Percentiles rank a stretch among this genome's conserved stretches.
Evolutionary conservation across 2,797 vertebrate species (phyloP).

Genomic region (Pygocentrus nattereri): DNA sequence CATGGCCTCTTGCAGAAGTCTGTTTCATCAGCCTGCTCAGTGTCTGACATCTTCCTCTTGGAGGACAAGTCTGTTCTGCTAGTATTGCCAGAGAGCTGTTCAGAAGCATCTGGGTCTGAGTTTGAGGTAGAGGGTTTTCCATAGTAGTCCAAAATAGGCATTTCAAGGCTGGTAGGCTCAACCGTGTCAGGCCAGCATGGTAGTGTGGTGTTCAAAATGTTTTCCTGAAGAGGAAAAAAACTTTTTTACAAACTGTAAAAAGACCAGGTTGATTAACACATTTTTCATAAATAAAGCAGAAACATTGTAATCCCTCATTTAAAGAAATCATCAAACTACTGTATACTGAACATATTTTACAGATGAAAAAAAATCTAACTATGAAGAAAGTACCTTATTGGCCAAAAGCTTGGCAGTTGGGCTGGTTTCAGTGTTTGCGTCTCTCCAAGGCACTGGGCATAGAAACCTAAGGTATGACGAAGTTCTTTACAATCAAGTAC

Average conservation of each 20-base stretch:
- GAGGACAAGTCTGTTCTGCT: background rate
- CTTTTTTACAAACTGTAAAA: too few species aligned
- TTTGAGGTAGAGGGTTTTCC: slow-evolving; percentile 23
- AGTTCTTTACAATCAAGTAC: background rate
- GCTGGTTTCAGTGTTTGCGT: slow-evolving; percentile 48
- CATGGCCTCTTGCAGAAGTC: slow-evolving; percentile 53
- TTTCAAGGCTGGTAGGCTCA: background rate
- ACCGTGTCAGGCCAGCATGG: background rate
- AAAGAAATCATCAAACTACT: background rate
- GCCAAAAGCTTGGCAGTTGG: slow-evolving; percentile 47
- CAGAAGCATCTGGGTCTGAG: background rate
- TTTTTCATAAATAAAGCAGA: background rate
- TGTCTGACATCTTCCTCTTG: slow-evolving; percentile 66
- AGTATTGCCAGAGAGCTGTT: background rate
- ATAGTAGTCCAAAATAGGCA: slow-evolving; percentile 47
- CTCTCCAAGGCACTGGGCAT: slow-evolving; percentile 58
- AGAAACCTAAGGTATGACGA: slow-evolving; percentile 70
- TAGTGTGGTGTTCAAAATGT: slow-evolving; percentile 59
- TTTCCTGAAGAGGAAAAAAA: slow-evolving; percentile 71
- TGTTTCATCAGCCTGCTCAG: background rate
- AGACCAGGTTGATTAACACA: background rate
- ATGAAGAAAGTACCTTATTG: slow-evolving; percentile 67
- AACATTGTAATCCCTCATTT: background rate
- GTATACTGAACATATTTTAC: background rate
- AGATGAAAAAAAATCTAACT: too few species aligned